A percentile compares a stretch with the other conserved stretches of the same genome.
phyloP scores from a whole-genome alignment of 1,140 invertebrate species.

The Teleogryllus occipitalis region DNA sequence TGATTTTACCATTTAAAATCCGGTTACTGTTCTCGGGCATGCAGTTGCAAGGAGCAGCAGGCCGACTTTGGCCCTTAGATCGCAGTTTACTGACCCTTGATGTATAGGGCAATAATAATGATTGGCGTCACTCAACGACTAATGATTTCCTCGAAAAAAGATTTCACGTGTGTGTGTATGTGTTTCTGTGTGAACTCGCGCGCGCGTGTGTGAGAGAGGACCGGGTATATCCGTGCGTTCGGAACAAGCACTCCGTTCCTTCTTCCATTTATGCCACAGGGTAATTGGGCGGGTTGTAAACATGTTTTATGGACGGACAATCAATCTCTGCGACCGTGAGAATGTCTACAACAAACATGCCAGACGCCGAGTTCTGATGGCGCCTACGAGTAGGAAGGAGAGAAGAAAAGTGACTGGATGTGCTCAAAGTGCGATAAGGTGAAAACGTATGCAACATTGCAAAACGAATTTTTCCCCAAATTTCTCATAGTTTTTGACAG shows the following conservation, averaged over 20 bases:
- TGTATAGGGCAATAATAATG: background rate
- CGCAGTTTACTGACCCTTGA: background rate
- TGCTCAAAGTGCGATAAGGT: background rate
- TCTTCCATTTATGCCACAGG: background rate
- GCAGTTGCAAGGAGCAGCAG: background rate
- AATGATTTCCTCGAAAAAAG: background rate
- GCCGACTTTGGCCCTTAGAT: background rate
- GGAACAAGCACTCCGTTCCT: background rate
- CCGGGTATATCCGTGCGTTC: background rate
- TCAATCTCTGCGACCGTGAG: background rate
- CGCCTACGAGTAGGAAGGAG: background rate
- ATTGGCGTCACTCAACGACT: background rate
- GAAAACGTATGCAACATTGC: background rate
- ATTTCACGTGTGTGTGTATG: background rate
- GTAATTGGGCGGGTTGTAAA: slow-evolving; percentile 1
- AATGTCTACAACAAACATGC: background rate
- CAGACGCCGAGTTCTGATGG: background rate
- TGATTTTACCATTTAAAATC: too few relatives aligned
- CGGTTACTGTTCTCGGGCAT: too few relatives aligned
- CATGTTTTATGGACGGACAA: background rate
- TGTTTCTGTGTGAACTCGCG: background rate
- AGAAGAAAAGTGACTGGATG: background rate
- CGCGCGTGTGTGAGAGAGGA: background rate
- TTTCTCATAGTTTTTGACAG: too few relatives aligned
- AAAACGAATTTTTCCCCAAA: background rate